phyloP scores from a whole-genome alignment of 2,888 invertebrate genomes.

The Parnassius mnemosyne region DNA sequence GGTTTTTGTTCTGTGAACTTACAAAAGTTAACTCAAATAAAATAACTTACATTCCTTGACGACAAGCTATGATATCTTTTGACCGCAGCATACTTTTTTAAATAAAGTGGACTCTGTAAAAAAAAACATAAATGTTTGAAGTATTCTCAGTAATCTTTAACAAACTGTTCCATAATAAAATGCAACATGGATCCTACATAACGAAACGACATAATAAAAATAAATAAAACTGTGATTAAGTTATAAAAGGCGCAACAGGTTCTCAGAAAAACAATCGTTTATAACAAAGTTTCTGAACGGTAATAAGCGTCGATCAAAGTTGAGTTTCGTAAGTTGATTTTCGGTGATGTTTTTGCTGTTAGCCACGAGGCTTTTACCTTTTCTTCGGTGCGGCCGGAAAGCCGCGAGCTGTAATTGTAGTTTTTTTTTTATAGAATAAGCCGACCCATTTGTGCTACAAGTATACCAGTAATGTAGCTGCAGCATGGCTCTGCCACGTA shows the following conservation, averaged over 20 bases:
- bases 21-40: not conserved
- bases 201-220: conserved; percentile 36
- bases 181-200: conserved; percentile 34
- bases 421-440: too few relatives aligned
- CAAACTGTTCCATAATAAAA: not conserved
- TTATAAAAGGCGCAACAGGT: conserved; percentile 28
- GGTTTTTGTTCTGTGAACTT: too few relatives aligned
- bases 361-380: too few relatives aligned
- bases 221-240: conserved; percentile 41
- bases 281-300: too few relatives aligned
- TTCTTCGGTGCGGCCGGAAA: too few relatives aligned
- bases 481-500: too few relatives aligned
- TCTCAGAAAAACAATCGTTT: conserved; percentile 26
- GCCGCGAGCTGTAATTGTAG: too few relatives aligned
- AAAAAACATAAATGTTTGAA: conserved; percentile 19
- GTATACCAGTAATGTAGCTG: too few relatives aligned
- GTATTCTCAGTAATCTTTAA: conserved; percentile 9
- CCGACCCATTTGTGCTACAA: too few relatives aligned
- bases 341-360: too few relatives aligned
- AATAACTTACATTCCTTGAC: conserved; percentile 7
- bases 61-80: conserved; percentile 22
- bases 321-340: too few relatives aligned
- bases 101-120: conserved; percentile 37
- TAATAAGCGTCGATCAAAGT: too few relatives aligned
- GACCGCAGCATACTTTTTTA: conserved; percentile 4